Evolutionary conservation across 2,113 vertebrate genomes (phyloP).

Genomic region (Melanerpes formicivorus): DNA sequence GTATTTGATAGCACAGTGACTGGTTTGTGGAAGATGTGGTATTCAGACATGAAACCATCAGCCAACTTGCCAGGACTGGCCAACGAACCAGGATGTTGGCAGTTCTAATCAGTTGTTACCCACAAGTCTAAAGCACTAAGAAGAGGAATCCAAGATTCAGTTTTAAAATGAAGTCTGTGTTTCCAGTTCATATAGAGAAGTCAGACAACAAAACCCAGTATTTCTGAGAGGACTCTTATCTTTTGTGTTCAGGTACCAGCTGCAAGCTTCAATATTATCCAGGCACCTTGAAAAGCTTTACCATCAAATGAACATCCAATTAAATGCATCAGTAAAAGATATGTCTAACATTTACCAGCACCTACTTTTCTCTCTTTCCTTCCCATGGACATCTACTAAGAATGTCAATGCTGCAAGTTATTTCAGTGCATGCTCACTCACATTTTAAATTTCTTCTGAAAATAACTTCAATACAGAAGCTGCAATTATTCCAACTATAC

Average conservation of each 20-base stretch:
- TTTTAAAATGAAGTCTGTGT: background rate
- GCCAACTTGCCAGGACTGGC: background rate
- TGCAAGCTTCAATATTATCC: background rate
- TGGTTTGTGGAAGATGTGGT: background rate
- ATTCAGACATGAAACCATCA: background rate
- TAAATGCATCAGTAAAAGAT: background rate
- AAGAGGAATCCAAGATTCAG: background rate
- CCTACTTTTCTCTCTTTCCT: background rate
- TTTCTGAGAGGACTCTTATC: background rate
- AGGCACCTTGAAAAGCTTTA: background rate
- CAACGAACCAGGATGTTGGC: fast-evolving
- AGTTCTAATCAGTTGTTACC: background rate
- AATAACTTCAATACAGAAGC: background rate
- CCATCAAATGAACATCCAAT: background rate
- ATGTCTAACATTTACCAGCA: background rate
- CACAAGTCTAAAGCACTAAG: background rate
- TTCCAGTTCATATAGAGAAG: background rate
- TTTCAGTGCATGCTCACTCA: background rate
- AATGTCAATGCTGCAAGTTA: background rate
- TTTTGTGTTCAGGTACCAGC: background rate
- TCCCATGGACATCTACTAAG: background rate
- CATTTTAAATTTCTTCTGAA: background rate
- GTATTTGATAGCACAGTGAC: background rate
- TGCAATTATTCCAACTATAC: background rate
- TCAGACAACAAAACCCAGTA: background rate